Conservation (phyloP, 2,888 invertebrate species). For the Acanthacorydalis orientalis region DNA sequence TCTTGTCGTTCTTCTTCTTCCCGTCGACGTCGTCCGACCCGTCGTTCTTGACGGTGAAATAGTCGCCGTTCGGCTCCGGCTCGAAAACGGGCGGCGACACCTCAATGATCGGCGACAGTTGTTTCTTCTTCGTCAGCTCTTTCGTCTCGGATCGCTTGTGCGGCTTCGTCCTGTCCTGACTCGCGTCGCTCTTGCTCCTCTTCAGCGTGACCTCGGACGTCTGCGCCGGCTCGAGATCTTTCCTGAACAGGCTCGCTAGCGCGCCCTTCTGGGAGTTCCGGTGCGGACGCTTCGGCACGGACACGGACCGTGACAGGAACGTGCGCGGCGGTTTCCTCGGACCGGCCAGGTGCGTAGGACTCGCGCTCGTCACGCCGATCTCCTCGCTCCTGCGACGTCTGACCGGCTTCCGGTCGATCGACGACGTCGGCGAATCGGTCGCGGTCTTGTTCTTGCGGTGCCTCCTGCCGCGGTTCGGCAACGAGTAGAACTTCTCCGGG, state of each 20-base stretch:
- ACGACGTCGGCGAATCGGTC: slow-evolving; percentile 17
- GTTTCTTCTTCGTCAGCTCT: slow-evolving; percentile 40
- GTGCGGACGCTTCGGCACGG: too few relatives aligned
- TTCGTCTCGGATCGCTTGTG: slow-evolving; percentile 43
- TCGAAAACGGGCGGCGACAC: slow-evolving; percentile 42
- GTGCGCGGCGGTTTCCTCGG: slow-evolving; percentile 23
- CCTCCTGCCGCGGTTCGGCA: slow-evolving; percentile 43
- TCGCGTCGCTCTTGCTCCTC: slow-evolving; percentile 31
- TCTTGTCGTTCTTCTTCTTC: too few relatives aligned
- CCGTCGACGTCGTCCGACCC: too few relatives aligned
- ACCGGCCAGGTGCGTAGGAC: slow-evolving; percentile 14
- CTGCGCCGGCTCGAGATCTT: slow-evolving; percentile 9
- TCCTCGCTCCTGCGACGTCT: slow-evolving; percentile 36
- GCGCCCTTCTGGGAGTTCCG: slow-evolving; percentile 21
- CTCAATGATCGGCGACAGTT: slow-evolving; percentile 66
- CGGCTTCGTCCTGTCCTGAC: slow-evolving; percentile 39
- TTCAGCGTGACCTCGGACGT: slow-evolving; percentile 38
- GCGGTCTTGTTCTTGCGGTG: slow-evolving; percentile 18
- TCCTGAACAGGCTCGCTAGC: slow-evolving; percentile 46
- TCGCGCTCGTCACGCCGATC: slow-evolving; percentile 17
- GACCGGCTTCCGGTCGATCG: slow-evolving; percentile 14
- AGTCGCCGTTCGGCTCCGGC: slow-evolving; percentile 26
- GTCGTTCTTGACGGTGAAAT: slow-evolving; percentile 27
- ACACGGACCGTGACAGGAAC: slow-evolving; percentile 32
- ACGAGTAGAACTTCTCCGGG: slow-evolving; percentile 49